Conservation (phyloP, 2,888 invertebrate genomes). For the Erebia epiphron region DNA sequence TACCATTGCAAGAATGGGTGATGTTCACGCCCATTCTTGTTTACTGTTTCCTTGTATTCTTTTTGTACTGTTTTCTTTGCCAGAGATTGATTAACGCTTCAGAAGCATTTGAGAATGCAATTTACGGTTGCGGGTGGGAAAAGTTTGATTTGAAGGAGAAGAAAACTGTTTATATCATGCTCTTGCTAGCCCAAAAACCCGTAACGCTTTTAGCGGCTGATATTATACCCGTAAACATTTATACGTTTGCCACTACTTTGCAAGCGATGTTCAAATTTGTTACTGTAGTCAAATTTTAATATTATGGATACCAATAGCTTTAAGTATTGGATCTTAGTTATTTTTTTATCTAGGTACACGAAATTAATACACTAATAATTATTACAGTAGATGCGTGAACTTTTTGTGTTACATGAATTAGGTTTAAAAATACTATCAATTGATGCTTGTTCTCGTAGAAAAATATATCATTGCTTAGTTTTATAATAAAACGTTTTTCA, state of each 20-base stretch:
- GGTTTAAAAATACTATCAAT: too few relatives aligned
- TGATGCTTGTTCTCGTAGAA: too few relatives aligned
- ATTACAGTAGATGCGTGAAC: too few relatives aligned
- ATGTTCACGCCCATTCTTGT: conserved; percentile 59
- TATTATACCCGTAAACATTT: conserved; percentile 71
- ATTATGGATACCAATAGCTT: neutral
- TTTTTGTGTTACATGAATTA: too few relatives aligned
- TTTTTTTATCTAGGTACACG: too few relatives aligned
- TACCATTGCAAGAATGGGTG: conserved; percentile 59
- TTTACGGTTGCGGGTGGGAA: conserved; percentile 74
- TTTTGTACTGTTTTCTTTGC: conserved; percentile 68
- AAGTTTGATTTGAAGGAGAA: conserved; percentile 59
- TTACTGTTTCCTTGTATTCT: conserved; percentile 65
- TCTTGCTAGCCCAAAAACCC: conserved; percentile 62
- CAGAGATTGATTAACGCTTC: conserved; percentile 65
- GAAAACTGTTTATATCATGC: conserved; percentile 58
- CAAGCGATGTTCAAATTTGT: conserved; percentile 70
- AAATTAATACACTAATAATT: too few relatives aligned
- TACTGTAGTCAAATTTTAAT: conserved; percentile 64
- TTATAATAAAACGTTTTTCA: neutral
- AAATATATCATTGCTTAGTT: neutral
- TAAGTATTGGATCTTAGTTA: neutral
- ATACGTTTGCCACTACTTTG: conserved; percentile 66
- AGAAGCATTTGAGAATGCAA: conserved; percentile 60
- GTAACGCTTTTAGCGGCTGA: conserved; percentile 64